phyloP scores from a whole-genome alignment of 2,113 vertebrate genomes.

The Propithecus coquereli region DNA sequence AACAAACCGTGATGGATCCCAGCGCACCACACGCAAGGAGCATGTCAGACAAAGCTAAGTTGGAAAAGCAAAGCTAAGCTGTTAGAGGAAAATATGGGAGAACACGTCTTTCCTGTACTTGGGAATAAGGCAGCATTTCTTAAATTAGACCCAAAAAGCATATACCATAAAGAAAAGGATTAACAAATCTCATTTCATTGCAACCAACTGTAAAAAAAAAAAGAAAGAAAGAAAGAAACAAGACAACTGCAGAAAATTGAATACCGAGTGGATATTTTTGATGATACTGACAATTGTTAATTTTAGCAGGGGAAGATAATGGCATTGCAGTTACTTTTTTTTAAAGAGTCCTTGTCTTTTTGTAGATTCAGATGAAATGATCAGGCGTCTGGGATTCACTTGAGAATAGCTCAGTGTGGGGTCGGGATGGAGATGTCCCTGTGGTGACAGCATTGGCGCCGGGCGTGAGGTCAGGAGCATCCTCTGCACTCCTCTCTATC shows the following conservation, averaged over 20 bases:
- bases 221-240: rapidly evolving
- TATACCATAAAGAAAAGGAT: not conserved
- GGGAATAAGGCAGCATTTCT: not conserved
- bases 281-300: not conserved
- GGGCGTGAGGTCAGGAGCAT: not conserved
- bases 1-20: not conserved
- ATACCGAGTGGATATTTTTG: not conserved
- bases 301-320: rapidly evolving
- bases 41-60: not conserved
- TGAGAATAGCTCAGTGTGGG: not conserved
- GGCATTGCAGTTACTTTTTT: not conserved
- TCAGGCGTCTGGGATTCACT: not conserved
- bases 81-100: not conserved
- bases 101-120: not conserved
- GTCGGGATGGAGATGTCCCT: too few relatives aligned
- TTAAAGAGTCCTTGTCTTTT: not conserved
- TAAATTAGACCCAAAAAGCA: not conserved
- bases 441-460: not conserved
- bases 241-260: not conserved
- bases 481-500: not conserved
- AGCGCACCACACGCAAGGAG: not conserved
- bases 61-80: not conserved
- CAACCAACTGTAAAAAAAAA: not conserved
- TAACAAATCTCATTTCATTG: not conserved
- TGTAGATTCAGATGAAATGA: not conserved